A percentile compares a stretch with the other conserved stretches of the same genome.
Evolutionary conservation across 1,140 invertebrate species (phyloP).

Genomic region (Sycophaga agraensis): DNA sequence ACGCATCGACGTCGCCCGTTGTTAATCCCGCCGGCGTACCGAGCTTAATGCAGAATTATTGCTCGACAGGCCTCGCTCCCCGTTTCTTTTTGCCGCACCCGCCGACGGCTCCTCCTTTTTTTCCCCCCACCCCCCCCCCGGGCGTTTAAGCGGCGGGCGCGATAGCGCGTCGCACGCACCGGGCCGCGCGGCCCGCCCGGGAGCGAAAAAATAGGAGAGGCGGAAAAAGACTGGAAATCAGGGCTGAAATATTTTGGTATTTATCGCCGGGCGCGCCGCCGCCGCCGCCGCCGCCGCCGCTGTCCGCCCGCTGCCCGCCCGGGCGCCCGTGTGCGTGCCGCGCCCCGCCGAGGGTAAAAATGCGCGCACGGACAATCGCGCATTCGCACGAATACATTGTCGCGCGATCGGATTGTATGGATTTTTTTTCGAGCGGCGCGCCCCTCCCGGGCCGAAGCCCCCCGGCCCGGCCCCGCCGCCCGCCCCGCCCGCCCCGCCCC

Average conservation of each 20-base stretch:
- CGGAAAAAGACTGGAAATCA: not conserved
- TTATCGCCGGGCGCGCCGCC: too few species aligned
- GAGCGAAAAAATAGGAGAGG: not conserved
- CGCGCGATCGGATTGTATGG: conserved; percentile 54
- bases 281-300: too few species aligned
- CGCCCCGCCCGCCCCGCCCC: conserved; percentile 14
- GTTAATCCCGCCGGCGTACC: conserved; percentile 11
- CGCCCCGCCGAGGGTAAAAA: conserved; percentile 34
- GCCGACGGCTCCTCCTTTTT: not conserved
- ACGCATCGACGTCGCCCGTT: not conserved
- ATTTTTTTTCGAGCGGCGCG: conserved; percentile 48
- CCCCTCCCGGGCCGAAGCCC: conserved; percentile 31
- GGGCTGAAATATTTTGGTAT: conserved; percentile 37
- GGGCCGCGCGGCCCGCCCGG: not conserved
- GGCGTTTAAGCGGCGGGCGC: not conserved
- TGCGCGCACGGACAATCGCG: conserved; percentile 46
- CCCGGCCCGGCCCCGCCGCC: conserved; percentile 27
- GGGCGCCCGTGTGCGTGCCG: conserved; percentile 25
- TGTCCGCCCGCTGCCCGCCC: too few species aligned
- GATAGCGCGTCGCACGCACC: too few species aligned
- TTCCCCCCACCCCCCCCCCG: not conserved
- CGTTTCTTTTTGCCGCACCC: not conserved
- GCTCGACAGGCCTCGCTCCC: conserved; percentile 3
- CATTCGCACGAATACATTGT: conserved; percentile 55
- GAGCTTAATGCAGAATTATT: conserved; percentile 13